Base-by-base conservation (phyloP, 2,113 vertebrate species). In the Elephantulus edwardii region DNA sequence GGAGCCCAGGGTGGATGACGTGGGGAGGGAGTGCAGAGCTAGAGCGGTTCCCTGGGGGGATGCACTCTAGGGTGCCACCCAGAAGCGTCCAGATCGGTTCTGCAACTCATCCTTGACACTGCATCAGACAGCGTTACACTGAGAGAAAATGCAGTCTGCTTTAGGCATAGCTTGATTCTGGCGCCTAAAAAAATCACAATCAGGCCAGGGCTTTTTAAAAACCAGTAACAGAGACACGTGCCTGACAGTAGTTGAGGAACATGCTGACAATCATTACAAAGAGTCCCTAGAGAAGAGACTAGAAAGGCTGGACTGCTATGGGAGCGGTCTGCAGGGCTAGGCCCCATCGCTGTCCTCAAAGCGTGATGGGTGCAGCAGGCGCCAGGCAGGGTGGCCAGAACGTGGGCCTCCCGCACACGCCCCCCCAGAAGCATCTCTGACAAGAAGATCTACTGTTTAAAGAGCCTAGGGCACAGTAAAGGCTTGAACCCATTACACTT, bases 401-500 rank as follows among this genome's bases (percentile, higher is more conserved):
- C 33, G 17, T 14, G 30, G 79, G 5, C 7, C 14, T 30, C 17
- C 20, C n/a, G 17, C 24, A 8, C n/a, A 12, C 66, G 40, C 42
- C 70, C 24, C 30, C 68, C 64, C 22, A 85, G 68, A 46, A 94
- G 76, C 40, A 35, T 64, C 35, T 35, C 81, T 91, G 78, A 78
- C 90, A 93, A 92, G 93, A 60, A 26, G 76, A 22, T 19, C 28
- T n/a, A 12, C 56, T 62, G 84, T 93, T 83, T 48, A 89, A 88
- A 66, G 40, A 20, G 35, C 44, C 50, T 2, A 3, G 60, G 71
- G 83, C 11, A 0, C 33, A 7, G 38, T 10, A n/a, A 71, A 24
- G 52, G 66, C 78, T 95, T 87, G 87, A 95, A 95, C 79, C 68
- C 64, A 80, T 93, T 96, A 71, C 48, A 80, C 78, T 92, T 88